Conservation (phyloP, 2,888 invertebrate species). For the Diachrysia chrysitis region DNA sequence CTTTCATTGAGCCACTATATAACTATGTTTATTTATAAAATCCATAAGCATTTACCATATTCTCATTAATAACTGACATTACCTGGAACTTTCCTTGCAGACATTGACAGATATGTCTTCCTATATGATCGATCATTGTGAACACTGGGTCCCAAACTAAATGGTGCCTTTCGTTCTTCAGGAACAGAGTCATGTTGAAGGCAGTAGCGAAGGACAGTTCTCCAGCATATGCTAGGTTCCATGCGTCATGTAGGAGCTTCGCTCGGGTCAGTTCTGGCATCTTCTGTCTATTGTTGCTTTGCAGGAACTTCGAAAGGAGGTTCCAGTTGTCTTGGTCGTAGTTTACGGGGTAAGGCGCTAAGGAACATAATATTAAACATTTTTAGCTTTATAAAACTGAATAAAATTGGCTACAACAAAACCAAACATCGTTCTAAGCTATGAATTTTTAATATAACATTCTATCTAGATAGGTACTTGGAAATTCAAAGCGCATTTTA, state of each 20-base stretch:
- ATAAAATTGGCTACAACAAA: too few species aligned
- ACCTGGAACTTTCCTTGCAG: slow-evolving; percentile 93
- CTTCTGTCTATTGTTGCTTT: slow-evolving; percentile 83
- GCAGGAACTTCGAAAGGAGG: slow-evolving; percentile 91
- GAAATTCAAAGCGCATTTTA: slow-evolving; percentile 37
- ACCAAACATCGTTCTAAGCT: too few species aligned
- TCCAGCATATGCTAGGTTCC: slow-evolving; percentile 94
- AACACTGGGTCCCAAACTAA: slow-evolving; percentile 95
- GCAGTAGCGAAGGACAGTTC: slow-evolving; percentile 93
- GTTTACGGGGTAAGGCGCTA: slow-evolving; percentile 95
- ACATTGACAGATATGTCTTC: slow-evolving; percentile 91
- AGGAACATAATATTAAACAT: slow-evolving; percentile 39
- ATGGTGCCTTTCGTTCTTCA: slow-evolving; percentile 92
- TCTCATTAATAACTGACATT: slow-evolving; percentile 47
- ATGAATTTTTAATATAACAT: slow-evolving; percentile 2
- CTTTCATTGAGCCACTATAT: too few species aligned
- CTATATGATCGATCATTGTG: slow-evolving; percentile 94
- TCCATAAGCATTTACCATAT: slow-evolving; percentile 5
- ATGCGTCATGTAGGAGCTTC: slow-evolving; percentile 93
- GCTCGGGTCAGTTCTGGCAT: slow-evolving; percentile 93
- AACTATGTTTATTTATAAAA: neutral
- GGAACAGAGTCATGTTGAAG: slow-evolving; percentile 93
- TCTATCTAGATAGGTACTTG: slow-evolving; percentile 3
- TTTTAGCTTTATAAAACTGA: too few species aligned
- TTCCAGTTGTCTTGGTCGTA: slow-evolving; percentile 94